phyloP scores from a whole-genome alignment of 1,140 invertebrate species.

The Ostrea edulis region DNA sequence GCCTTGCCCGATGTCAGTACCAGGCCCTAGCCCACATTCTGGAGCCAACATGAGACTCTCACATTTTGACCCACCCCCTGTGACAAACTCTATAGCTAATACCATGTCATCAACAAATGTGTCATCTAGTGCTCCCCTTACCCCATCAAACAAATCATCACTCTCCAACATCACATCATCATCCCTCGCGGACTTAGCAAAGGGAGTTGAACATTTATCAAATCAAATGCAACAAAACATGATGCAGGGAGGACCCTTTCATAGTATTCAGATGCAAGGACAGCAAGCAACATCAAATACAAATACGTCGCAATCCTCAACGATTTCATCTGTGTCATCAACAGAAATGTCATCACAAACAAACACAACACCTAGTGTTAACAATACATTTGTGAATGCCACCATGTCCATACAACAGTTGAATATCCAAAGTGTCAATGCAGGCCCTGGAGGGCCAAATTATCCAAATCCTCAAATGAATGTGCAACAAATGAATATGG shows the following conservation, averaged over 20 bases:
- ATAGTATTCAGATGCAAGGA: slow-evolving; percentile 78
- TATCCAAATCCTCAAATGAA: slow-evolving; percentile 71
- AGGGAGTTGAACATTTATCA: slow-evolving; percentile 78
- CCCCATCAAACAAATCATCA: slow-evolving; percentile 66
- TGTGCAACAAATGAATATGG: slow-evolving; percentile 74
- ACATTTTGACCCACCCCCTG: slow-evolving; percentile 73
- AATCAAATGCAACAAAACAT: slow-evolving; percentile 79
- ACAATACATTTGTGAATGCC: slow-evolving; percentile 82
- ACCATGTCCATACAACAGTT: slow-evolving; percentile 82
- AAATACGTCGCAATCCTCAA: slow-evolving; percentile 53
- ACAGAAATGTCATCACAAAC: slow-evolving; percentile 56
- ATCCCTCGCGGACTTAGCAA: slow-evolving; percentile 77
- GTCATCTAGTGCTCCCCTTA: slow-evolving; percentile 61
- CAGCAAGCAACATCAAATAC: slow-evolving; percentile 61
- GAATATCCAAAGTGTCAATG: slow-evolving; percentile 81
- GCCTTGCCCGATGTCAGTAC: slow-evolving; percentile 59
- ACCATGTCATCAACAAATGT: slow-evolving; percentile 54
- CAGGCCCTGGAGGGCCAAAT: slow-evolving; percentile 58
- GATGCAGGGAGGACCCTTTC: slow-evolving; percentile 79
- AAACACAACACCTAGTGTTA: slow-evolving; percentile 79
- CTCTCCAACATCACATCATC: slow-evolving; percentile 79
- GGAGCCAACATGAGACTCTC: slow-evolving; percentile 74
- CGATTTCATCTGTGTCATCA: slow-evolving; percentile 53
- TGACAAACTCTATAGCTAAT: slow-evolving; percentile 48
- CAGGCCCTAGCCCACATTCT: slow-evolving; percentile 67